Evolutionary conservation across 2,888 invertebrate genomes (phyloP).

Genomic region (Pachymerium ferrugineum): DNA sequence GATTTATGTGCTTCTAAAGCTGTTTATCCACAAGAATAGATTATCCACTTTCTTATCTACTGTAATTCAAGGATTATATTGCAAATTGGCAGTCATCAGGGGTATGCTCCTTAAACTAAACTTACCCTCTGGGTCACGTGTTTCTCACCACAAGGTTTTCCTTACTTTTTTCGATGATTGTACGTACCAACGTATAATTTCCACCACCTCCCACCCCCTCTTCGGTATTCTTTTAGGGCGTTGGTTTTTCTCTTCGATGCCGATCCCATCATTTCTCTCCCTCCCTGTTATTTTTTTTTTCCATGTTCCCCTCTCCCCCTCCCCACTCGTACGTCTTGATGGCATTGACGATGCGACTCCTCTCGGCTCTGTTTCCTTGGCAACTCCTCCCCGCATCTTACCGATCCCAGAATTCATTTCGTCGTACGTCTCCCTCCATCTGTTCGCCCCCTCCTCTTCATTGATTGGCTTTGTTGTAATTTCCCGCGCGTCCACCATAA

Average conservation of each 20-base stretch:
- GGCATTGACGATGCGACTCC: slow-evolving; percentile 13
- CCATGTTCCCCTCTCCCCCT: neutral
- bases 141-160: neutral
- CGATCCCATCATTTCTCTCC: neutral
- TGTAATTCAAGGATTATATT: too few relatives aligned
- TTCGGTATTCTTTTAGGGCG: neutral
- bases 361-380: slow-evolving; percentile 1
- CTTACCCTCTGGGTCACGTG: neutral
- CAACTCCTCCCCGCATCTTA: neutral
- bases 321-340: neutral
- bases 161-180: neutral
- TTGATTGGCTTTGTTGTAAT: slow-evolving; percentile 13
- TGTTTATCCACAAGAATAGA: too few relatives aligned
- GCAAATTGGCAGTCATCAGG: too few relatives aligned
- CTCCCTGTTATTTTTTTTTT: neutral
- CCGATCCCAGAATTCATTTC: neutral
- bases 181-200: neutral
- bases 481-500: neutral
- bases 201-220: neutral
- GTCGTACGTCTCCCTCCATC: neutral
- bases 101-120: too few relatives aligned
- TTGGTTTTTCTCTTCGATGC: neutral
- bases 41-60: too few relatives aligned
- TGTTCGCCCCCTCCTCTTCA: neutral
- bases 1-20: too few relatives aligned